Conservation (phyloP, 1,140 invertebrate genomes). For the Frieseomelitta varia region DNA sequence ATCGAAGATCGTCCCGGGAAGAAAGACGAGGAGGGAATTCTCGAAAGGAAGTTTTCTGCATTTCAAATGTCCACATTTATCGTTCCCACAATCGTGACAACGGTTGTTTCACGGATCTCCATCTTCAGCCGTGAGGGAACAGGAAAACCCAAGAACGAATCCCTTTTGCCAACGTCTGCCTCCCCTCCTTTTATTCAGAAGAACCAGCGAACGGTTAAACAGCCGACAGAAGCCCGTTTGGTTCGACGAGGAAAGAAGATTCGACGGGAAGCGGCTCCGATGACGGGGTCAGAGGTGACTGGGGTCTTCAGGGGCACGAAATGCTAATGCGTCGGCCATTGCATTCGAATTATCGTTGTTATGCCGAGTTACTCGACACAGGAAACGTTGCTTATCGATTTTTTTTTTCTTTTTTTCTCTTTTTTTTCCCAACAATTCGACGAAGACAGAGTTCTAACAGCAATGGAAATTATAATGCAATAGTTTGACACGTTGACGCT, state of each 20-base stretch:
- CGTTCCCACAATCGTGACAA: neutral
- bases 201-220: conserved; percentile 37
- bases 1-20: no score
- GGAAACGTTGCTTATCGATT: neutral
- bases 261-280: conserved; percentile 47
- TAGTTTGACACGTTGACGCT: no score
- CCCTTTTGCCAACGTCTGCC: neutral
- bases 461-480: neutral
- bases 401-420: neutral
- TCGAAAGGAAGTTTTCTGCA: conserved; percentile 28
- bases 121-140: conserved; percentile 13
- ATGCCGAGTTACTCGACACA: conserved; percentile 29
- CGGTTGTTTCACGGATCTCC: conserved; percentile 15
- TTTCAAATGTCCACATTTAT: conserved; percentile 2
- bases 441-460: neutral
- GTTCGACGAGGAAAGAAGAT: conserved; percentile 20
- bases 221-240: conserved; percentile 19
- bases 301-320: conserved; percentile 53
- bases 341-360: conserved; percentile 65
- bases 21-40: neutral
- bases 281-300: conserved; percentile 63
- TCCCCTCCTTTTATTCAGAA: conserved; percentile 8
- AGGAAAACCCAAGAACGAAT: conserved; percentile 13
- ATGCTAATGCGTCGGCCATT: conserved; percentile 64
- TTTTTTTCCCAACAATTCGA: neutral